Evolutionary conservation across 2,888 invertebrate species (phyloP).

Genomic region (Periphyllus acericola): DNA sequence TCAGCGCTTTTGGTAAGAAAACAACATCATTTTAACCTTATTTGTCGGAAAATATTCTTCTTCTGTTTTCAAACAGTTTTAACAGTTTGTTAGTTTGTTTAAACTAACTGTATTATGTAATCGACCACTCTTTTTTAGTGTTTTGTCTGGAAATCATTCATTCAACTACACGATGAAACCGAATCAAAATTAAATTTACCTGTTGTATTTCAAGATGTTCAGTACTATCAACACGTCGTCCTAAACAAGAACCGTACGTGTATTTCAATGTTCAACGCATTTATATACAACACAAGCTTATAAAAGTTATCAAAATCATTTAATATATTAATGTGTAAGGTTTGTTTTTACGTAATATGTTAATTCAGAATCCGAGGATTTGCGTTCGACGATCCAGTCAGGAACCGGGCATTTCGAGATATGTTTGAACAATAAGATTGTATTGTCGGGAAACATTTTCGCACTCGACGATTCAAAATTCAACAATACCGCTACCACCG

Average conservation of each 20-base stretch:
- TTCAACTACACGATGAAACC: neutral
- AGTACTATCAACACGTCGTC: constrained; percentile 28
- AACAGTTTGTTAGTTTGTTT: too few species aligned
- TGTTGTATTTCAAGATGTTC: constrained; percentile 33
- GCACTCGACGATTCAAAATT: neutral
- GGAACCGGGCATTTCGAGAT: constrained; percentile 47
- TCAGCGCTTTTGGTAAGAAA: constrained; percentile 42
- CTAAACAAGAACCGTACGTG: constrained; percentile 40
- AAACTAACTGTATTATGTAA: too few species aligned
- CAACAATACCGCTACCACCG: neutral
- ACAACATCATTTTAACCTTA: too few species aligned
- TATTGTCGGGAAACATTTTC: constrained; percentile 31
- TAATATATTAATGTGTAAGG: too few species aligned
- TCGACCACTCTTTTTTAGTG: constrained; percentile 30
- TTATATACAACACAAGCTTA: too few species aligned
- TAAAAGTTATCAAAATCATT: too few species aligned
- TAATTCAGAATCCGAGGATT: neutral
- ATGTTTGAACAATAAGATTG: constrained; percentile 25
- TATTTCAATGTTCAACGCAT: too few species aligned
- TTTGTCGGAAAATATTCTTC: too few species aligned
- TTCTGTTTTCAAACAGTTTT: too few species aligned
- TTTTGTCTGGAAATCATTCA: constrained; percentile 31
- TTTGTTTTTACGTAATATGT: too few species aligned
- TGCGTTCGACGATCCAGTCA: constrained; percentile 6
- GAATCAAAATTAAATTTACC: neutral